Conservation (phyloP, 2,113 vertebrate species). For the Callopanchax toddi region DNA sequence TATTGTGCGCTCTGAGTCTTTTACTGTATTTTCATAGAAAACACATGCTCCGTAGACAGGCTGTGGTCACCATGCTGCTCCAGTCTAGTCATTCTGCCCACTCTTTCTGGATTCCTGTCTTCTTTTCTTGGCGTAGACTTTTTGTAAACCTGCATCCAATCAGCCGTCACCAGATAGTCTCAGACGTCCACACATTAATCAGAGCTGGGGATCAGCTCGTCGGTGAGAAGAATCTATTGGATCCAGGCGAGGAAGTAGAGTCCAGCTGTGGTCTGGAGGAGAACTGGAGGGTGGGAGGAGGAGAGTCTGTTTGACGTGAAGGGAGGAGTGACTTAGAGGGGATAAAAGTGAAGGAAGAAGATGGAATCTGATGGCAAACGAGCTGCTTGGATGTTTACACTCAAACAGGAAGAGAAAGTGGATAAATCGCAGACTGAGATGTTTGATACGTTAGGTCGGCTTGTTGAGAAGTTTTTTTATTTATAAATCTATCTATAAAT, state of each 20-base stretch:
- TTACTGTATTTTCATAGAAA: slow-evolving; percentile 8
- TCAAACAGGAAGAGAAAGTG: slow-evolving; percentile 63
- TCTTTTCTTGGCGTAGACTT: slow-evolving; percentile 11
- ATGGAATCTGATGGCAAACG: slow-evolving; percentile 30
- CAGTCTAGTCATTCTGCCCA: slow-evolving; percentile 2
- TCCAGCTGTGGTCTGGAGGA: slow-evolving; percentile 58
- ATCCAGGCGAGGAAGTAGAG: slow-evolving; percentile 27
- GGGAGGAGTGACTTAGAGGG: slow-evolving; percentile 11
- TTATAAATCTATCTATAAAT: no score
- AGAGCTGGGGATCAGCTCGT: slow-evolving; percentile 40
- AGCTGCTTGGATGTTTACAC: slow-evolving; percentile 49
- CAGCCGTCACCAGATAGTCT: slow-evolving; percentile 27
- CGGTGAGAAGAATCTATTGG: slow-evolving; percentile 39
- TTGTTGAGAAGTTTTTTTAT: no score
- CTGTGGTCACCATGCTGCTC: slow-evolving; percentile 7
- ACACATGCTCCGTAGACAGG: neutral
- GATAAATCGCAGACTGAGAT: slow-evolving; percentile 11
- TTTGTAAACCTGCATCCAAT: slow-evolving; percentile 49
- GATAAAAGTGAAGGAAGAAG: slow-evolving; percentile 44
- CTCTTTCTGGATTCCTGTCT: slow-evolving; percentile 4
- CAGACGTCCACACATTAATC: slow-evolving; percentile 40
- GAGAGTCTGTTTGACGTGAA: neutral
- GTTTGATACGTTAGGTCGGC: neutral
- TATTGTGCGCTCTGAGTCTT: neutral
- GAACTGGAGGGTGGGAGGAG: slow-evolving; percentile 27